phyloP scores from a whole-genome alignment of 1,140 invertebrate genomes.

The Oryctes rhinoceros region DNA sequence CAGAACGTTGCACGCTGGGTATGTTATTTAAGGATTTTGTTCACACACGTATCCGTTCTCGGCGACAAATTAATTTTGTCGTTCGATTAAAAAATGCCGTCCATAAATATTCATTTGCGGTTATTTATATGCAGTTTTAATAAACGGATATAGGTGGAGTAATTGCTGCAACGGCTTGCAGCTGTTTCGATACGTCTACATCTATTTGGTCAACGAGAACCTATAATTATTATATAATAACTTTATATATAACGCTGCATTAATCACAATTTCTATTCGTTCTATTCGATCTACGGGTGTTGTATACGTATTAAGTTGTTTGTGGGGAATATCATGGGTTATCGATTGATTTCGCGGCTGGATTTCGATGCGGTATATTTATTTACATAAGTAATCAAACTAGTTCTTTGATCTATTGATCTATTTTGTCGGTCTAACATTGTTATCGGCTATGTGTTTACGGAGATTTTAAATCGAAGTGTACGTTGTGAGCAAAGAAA shows the following conservation, averaged over 20 bases:
- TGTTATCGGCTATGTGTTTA: too few species aligned
- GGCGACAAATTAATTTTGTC: conserved; percentile 30
- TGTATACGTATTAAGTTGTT: too few species aligned
- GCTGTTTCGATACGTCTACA: conserved; percentile 21
- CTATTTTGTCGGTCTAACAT: too few species aligned
- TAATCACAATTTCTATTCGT: too few species aligned
- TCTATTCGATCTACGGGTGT: too few species aligned
- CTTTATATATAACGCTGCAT: neutral
- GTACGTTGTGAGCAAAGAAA: too few species aligned
- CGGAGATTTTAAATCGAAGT: too few species aligned
- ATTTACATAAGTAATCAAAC: too few species aligned
- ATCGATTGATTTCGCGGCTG: too few species aligned
- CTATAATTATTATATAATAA: conserved; percentile 27
- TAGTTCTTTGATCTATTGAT: too few species aligned
- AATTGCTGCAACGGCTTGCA: conserved; percentile 4
- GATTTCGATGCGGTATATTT: too few species aligned
- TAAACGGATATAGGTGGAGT: conserved; percentile 23
- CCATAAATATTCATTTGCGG: conserved; percentile 26
- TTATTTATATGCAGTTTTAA: conserved; percentile 32
- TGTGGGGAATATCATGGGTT: too few species aligned
- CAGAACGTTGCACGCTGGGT: neutral
- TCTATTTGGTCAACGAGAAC: conserved; percentile 13
- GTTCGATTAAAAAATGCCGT: conserved; percentile 5
- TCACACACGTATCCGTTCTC: conserved; percentile 19
- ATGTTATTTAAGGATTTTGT: conserved; percentile 22